A percentile compares a stretch with the other conserved stretches of the same genome.
Evolutionary conservation across 2,797 vertebrate genomes (phyloP).

Genomic region (Poeciliopsis gracilis): DNA sequence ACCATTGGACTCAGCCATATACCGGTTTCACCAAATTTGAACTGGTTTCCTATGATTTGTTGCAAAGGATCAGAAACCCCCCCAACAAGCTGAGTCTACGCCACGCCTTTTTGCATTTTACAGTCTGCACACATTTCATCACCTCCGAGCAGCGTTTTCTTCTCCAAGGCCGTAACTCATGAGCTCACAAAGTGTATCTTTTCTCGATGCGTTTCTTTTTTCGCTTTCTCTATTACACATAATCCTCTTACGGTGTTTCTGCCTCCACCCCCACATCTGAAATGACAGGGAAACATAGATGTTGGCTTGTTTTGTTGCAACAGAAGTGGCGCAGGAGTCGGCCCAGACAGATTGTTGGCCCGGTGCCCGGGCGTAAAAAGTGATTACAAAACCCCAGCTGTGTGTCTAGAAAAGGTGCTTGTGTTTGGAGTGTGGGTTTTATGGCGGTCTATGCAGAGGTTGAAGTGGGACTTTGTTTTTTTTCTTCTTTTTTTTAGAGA

Average conservation of each 20-base stretch:
- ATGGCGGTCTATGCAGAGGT: background rate
- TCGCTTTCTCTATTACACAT: background rate
- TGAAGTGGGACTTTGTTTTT: background rate
- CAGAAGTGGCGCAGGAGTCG: conserved; percentile 43
- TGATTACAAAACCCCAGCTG: conserved; percentile 49
- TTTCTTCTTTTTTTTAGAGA: background rate
- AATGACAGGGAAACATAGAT: conserved; percentile 32
- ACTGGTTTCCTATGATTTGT: background rate
- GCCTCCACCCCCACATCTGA: background rate
- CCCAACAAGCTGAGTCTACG: background rate
- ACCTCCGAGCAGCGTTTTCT: background rate
- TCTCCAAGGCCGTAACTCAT: background rate
- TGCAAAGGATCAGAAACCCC: background rate
- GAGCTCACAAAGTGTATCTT: background rate
- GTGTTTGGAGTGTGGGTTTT: background rate
- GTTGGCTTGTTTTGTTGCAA: conserved; percentile 53
- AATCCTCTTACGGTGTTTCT: background rate
- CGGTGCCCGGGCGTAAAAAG: conserved; percentile 25
- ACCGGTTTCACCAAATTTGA: background rate
- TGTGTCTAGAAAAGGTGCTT: conserved; percentile 8
- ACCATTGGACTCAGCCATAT: background rate
- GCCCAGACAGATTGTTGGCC: conserved; percentile 50
- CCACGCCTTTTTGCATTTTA: background rate
- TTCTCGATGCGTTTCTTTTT: background rate
- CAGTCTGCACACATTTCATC: background rate